These are phyloP conservation scores for Gorsachius goisagi DNA, from an alignment of 2,113 vertebrate genomes.

Conservation along the genomic window DNA sequence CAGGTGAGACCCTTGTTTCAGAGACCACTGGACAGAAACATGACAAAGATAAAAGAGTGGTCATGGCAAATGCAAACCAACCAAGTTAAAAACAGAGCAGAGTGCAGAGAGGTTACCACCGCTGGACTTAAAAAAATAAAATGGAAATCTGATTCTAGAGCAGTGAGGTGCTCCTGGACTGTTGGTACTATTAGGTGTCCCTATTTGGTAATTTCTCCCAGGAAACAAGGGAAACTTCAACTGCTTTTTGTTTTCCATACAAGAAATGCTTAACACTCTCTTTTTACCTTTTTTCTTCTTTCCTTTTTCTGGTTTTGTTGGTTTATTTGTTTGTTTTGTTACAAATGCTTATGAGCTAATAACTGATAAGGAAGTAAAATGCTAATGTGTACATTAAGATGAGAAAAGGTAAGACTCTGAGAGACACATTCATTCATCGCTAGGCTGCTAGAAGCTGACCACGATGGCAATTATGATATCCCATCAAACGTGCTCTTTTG, in stretches of 20 bases:
- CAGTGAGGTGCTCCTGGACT: accelerated
- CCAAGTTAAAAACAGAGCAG: neutral
- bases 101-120: neutral
- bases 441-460: constrained; percentile 10
- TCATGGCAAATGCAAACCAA: neutral
- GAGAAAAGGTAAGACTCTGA: neutral
- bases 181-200: neutral
- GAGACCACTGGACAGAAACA: neutral
- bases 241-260: neutral
- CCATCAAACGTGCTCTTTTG: neutral
- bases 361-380: neutral
- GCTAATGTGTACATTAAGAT: neutral
- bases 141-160: neutral
- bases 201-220: neutral
- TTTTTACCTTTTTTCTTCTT: neutral
- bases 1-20: neutral
- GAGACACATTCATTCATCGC: constrained; percentile 26
- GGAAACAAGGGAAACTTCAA: neutral
- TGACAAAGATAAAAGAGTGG: neutral
- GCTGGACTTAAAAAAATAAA: neutral
- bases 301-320: neutral
- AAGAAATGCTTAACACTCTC: neutral
- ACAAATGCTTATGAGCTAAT: neutral
- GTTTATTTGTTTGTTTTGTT: neutral
- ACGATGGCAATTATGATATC: neutral